Evolutionary conservation across 2,113 vertebrate genomes (phyloP), one percentile per base, ranked within the genome.

Genomic region (Dipodomys merriami): DNA sequence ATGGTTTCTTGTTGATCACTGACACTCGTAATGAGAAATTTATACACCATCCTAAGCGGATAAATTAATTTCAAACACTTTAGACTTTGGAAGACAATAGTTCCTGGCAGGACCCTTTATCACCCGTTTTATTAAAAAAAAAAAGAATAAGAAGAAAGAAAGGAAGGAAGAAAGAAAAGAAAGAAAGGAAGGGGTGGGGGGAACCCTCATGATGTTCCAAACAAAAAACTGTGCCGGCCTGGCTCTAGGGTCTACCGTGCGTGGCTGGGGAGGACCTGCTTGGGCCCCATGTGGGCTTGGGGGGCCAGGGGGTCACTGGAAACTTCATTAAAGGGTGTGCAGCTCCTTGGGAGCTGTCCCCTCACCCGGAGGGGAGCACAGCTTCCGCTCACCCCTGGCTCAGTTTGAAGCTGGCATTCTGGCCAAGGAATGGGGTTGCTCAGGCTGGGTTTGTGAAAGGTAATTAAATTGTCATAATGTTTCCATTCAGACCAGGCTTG

Each of bases 41-140:
- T 98, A 98, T 99, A 99, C 98, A 98, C 98, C 97, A 97, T 98
- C 98, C 98, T 97, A 98, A 98, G 98, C 98, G 96, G 98, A 98
- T 98, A 98, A 98, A 99, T 99, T 99, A 98, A 99, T 99, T 99
- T 99, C 98, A 98, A 99, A 99, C 98, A 98, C 98, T 99, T 99
- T 98, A 99, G 97, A 98, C 97, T 97, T 49, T 87, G 94, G 97
- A 97, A 98, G 98, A 99, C 98, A 99, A 99, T 98, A 98, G 97
- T 95, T 97, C 96, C 98, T 98, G 96, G 98, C 98, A 98, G 98
- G 97, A 98, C 94, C 98, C 98, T 98, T 99, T 99, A 98, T 98
- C 98, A 98, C 96, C 95, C 95, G 86, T 99, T 99, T 98, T 98
- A 98, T 98, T 99, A 97, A 96, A 96, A 97, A 97, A 95, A 95